Evolutionary conservation across 2,797 vertebrate genomes (phyloP).

Genomic region (Hylomyscus alleni): DNA sequence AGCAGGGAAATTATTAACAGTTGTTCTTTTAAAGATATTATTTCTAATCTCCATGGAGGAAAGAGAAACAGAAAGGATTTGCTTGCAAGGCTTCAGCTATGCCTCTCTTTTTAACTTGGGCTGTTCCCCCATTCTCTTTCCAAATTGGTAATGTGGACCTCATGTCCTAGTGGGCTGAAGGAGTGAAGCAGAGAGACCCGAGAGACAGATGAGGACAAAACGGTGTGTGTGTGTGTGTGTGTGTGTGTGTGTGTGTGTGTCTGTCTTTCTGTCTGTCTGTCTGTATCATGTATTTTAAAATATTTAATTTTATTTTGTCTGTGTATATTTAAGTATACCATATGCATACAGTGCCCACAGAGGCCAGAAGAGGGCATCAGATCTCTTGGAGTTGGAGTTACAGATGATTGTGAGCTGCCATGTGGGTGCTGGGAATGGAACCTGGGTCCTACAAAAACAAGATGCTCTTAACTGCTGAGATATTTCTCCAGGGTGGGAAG

Average conservation of each 20-base stretch:
- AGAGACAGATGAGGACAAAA: not conserved
- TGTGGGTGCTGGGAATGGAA: not conserved
- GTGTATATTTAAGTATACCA: not conserved
- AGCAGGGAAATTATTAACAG: conserved; percentile 38
- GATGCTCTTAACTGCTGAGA: not conserved
- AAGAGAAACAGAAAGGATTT: not conserved
- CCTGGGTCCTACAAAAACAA: not conserved
- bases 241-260: not conserved
- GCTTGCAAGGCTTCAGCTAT: no score
- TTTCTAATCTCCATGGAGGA: not conserved
- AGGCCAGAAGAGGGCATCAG: not conserved
- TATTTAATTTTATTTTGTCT: not conserved
- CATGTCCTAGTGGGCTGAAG: not conserved
- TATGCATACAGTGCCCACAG: not conserved
- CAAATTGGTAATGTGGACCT: not conserved
- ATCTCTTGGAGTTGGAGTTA: not conserved
- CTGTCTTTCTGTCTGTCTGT: not conserved
- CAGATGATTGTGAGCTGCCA: not conserved
- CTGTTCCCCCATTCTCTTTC: not conserved
- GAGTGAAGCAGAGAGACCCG: not conserved
- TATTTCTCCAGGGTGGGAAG: no score
- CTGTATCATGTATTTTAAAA: not conserved
- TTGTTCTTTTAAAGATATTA: not conserved
- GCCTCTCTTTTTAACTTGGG: not conserved
- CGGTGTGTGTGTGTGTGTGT: no score